These are phyloP conservation scores for Pissodes strobi DNA, from an alignment of 1,140 invertebrate genomes.

Conservation along the genomic window DNA sequence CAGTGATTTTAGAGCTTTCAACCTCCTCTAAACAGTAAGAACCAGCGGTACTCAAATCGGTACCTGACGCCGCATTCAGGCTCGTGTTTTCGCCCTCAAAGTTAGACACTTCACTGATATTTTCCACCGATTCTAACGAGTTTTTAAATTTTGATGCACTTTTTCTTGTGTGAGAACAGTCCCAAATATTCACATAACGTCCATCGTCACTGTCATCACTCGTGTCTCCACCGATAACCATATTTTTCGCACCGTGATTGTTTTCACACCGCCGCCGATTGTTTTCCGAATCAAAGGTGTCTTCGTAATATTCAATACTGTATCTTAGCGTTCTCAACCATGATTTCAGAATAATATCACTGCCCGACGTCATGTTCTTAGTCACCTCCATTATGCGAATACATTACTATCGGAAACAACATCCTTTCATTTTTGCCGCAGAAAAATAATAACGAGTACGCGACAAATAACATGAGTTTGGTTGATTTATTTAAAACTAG, in stretches of 20 bases:
- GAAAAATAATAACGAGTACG: background rate
- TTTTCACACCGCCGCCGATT: constrained; percentile 7
- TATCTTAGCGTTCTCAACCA: constrained; percentile 33
- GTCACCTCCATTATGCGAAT: constrained; percentile 15
- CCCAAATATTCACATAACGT: constrained; percentile 30
- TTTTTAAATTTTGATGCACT: background rate
- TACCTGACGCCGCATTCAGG: background rate
- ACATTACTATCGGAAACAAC: constrained; percentile 10
- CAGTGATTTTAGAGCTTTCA: background rate
- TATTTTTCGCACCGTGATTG: constrained; percentile 20
- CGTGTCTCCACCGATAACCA: constrained; percentile 13
- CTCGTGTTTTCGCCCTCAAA: background rate
- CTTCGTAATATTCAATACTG: constrained; percentile 36
- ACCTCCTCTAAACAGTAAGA: background rate
- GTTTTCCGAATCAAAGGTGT: constrained; percentile 20
- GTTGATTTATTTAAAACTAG: background rate
- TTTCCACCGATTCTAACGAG: constrained; percentile 21
- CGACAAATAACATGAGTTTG: background rate
- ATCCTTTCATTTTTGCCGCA: background rate
- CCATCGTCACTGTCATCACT: constrained; percentile 22
- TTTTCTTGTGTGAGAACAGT: constrained; percentile 6
- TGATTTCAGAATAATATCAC: constrained; percentile 34
- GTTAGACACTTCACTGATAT: constrained; percentile 16
- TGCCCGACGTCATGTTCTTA: constrained; percentile 28
- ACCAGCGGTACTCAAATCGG: background rate